Evolutionary conservation across 2,113 vertebrate species (phyloP).

Genomic region (Myotis brandtii): DNA sequence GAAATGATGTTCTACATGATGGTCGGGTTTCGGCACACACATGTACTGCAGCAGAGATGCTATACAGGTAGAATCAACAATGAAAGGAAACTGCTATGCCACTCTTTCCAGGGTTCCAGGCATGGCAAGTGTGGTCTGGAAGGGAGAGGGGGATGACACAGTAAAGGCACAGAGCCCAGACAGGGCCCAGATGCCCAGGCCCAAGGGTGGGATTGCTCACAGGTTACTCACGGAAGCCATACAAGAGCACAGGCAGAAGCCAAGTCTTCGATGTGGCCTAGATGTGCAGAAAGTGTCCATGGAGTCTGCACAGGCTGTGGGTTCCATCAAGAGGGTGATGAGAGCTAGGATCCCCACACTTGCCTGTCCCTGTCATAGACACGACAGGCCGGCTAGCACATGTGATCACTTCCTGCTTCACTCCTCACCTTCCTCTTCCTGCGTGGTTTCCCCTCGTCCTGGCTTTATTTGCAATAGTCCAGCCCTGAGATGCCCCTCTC

Average conservation of each 20-base stretch:
- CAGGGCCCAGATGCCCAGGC: not conserved
- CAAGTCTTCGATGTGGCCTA: rapidly evolving
- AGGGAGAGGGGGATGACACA: not conserved
- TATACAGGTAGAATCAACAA: not conserved
- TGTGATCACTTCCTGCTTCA: not conserved
- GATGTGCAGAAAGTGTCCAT: not conserved
- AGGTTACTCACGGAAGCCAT: rapidly evolving
- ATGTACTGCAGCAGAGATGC: rapidly evolving
- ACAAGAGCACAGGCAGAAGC: not conserved
- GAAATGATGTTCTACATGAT: not conserved
- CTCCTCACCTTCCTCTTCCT: not conserved
- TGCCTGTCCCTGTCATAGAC: too few relatives aligned
- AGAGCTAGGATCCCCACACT: not conserved
- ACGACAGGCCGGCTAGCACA: rapidly evolving
- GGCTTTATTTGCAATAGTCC: not conserved
- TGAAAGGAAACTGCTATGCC: not conserved
- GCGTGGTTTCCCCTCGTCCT: not conserved
- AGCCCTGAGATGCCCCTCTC: not conserved
- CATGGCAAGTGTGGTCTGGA: not conserved
- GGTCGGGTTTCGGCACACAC: not conserved
- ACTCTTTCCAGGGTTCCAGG: not conserved
- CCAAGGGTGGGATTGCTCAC: rapidly evolving
- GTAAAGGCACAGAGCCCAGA: not conserved
- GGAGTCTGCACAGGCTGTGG: not conserved
- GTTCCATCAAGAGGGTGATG: too few relatives aligned